These are phyloP conservation scores for Tigriopus californicus DNA, from an alignment of 2,888 invertebrate genomes.

Conservation along the genomic window DNA sequence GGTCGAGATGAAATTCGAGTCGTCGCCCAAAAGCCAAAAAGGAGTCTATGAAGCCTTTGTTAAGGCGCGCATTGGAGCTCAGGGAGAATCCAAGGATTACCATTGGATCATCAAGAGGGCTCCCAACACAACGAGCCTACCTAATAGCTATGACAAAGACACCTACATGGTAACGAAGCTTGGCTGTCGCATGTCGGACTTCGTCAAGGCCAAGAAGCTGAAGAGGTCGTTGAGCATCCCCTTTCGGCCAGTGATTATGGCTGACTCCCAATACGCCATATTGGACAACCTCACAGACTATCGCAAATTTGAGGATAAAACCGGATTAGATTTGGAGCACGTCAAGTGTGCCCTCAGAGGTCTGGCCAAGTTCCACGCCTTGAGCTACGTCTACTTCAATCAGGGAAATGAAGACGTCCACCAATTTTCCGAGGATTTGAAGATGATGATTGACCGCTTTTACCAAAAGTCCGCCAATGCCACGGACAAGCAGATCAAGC, in stretches of 20 bases:
- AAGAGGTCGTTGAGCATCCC: not conserved
- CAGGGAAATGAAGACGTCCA: not conserved
- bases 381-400: slow-evolving; percentile 4
- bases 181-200: not conserved
- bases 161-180: not conserved
- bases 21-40: too few relatives aligned
- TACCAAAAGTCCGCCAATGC: slow-evolving; percentile 4
- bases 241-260: slow-evolving; percentile 1
- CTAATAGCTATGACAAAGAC: not conserved
- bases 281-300: not conserved
- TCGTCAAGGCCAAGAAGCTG: not conserved
- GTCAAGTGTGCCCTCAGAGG: not conserved
- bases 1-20: not conserved
- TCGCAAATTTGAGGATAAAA: not conserved
- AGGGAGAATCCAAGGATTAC: not conserved
- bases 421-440: not conserved
- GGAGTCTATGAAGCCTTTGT: not conserved
- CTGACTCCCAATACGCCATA: slow-evolving; percentile 5
- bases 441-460: slow-evolving; percentile 1
- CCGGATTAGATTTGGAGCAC: slow-evolving; percentile 1
- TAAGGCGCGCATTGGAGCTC: not conserved
- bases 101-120: slow-evolving; percentile 7
- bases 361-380: slow-evolving; percentile 3
- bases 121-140: not conserved
- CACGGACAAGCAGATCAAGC: not conserved